These are phyloP conservation scores for Onychostruthus taczanowskii DNA, from an alignment of 2,113 vertebrate genomes.

Conservation along the genomic window DNA sequence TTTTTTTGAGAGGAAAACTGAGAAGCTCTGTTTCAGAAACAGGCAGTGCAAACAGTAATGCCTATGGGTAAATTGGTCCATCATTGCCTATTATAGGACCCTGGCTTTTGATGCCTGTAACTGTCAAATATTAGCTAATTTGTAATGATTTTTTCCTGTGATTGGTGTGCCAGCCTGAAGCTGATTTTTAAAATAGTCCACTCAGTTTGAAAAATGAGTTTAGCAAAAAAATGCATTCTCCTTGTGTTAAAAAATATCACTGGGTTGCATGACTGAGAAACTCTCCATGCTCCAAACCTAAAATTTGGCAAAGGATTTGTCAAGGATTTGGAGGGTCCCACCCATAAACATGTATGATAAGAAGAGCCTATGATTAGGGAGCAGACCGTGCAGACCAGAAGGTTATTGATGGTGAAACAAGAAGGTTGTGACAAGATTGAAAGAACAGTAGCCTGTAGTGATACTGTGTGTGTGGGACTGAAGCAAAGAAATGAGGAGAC, in stretches of 20 bases:
- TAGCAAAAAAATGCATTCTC: neutral
- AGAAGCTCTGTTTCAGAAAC: neutral
- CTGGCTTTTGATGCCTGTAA: neutral
- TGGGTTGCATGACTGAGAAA: neutral
- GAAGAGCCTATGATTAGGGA: neutral
- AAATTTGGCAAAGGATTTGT: neutral
- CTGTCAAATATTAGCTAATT: constrained; percentile 9
- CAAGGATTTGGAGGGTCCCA: neutral
- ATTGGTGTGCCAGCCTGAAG: neutral
- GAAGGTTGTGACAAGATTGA: neutral
- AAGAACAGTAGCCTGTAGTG: neutral
- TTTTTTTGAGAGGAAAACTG: neutral
- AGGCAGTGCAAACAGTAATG: neutral
- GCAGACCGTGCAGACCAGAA: neutral
- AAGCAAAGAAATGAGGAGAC: neutral
- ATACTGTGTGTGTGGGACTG: neutral
- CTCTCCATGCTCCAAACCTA: neutral
- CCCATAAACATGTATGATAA: neutral
- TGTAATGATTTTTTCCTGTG: neutral
- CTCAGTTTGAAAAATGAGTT: neutral
- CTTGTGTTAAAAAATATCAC: neutral
- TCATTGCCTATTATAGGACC: neutral
- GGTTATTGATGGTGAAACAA: neutral
- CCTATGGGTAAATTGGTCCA: neutral
- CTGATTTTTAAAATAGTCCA: neutral